Base-by-base conservation (phyloP, 1,140 invertebrate genomes). In the Laodelphax striatellus region DNA sequence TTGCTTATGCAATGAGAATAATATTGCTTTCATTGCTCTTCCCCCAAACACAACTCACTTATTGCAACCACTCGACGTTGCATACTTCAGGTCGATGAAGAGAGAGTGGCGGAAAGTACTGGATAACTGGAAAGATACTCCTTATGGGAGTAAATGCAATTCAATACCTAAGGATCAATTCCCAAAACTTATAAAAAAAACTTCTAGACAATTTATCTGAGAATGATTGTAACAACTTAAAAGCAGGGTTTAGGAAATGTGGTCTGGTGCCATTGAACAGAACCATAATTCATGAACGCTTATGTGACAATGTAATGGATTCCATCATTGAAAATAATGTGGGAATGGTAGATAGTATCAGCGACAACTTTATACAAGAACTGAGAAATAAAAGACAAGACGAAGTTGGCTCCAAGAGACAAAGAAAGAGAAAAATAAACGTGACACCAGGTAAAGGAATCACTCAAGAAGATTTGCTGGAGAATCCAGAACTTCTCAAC, bases 1-100 rank as follows among this genome's bases (percentile, higher is more conserved):
- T 13, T 60, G 66, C 34, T 11, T 55, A 13, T 72, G 70, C 42
- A 52, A 64, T 52, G 61, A 68, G 66, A 67, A 73, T 52, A 61
- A 72, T 54, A 72, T 75, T 31, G 55, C 56, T 9, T 71, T 75
- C 60, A 53, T 73, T 9, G 70, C 67, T 41, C 66, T 76, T 9
- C 71, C 72, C 16, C 64, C 70, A 4, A 75, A 76, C 63, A 62
- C 66, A 0, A 75, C 71, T 0, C 73, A 76, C 58, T 19, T 73
- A 5, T 64, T 66, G 11, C 72, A 76, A 58, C 72, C 74, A 6
- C 58, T 76, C 8, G 71, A 76, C 64, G 69, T 74, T 17, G 67
- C 68, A 28, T 65, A 70, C 28, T 72, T 72, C 59, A 50, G 62
- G 8, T 66, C 71, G 10, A 56, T 74, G 58, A 73, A 73, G 46